Evolutionary conservation across 1,140 invertebrate species (phyloP), one percentile per base, ranked within the genome.

Genomic region (Papilio xuthus): DNA sequence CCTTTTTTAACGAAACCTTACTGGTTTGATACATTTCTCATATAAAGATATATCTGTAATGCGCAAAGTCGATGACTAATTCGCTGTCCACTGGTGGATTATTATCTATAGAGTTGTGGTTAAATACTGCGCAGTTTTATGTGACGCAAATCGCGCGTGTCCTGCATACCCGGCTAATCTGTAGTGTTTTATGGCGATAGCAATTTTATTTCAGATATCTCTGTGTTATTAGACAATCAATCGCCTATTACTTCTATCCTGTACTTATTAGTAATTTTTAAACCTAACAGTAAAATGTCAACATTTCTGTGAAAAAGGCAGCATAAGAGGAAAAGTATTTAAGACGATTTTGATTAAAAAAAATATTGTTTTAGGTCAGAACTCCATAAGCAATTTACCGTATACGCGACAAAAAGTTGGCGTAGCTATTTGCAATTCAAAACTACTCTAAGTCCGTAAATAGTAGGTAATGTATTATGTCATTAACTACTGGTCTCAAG

Each of bases 111-210:
- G 23, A 28, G 60, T 67, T 60, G 47, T 47, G 50, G 50, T 20
- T 23, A 67, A 67, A 32, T 67, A 67, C 60, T 67, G 26, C 60
- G 60, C 26, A 67, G 60, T 67, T 26, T 28, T 15, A 67, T 28
- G 60, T 67, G 60, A 67, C 60, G 60, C 60, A 67, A 67, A 67
- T 32, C 60, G 26, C 60, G 60, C 60, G 60, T 67, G 60, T 28
- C 26, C 60, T 28, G 60, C 60, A 67, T 28, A 67, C 23, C 23
- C 60, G 26, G 18, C 9, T 53, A 53, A 53, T 32, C 60, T 60
- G 23, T 12, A 60, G 23, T 47, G 44, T 47, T 50, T 60, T 13
- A 67, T 53, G 6, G 6, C 18, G 60, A 26, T 23, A 26, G 10
- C 23, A 20, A 26, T 60, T 4, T 56, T 23, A 56, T 60, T 60